Evolutionary conservation across 2,797 vertebrate genomes (phyloP).

Genomic region (Chelmon rostratus): DNA sequence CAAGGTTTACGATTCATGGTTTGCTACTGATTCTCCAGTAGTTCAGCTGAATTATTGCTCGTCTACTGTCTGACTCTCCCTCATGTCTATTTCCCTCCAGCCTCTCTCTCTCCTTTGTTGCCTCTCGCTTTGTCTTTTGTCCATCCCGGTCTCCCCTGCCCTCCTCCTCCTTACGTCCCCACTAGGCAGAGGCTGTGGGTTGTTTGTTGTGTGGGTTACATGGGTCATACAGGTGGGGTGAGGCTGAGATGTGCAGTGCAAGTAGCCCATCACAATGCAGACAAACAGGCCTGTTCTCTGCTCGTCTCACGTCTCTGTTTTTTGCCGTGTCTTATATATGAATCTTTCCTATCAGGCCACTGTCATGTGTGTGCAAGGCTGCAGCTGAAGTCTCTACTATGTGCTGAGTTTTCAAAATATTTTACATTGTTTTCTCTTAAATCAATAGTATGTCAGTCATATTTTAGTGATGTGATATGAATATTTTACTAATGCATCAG

Average conservation of each 20-base stretch:
- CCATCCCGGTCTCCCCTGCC: background rate
- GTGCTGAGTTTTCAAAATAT: background rate
- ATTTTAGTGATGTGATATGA: background rate
- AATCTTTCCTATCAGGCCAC: background rate
- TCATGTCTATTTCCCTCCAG: background rate
- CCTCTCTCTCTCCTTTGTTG: background rate
- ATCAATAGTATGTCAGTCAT: background rate
- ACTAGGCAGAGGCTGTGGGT: background rate
- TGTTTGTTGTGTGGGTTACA: constrained; percentile 2
- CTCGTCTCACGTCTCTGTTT: background rate
- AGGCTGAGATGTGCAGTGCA: background rate
- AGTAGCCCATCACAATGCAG: background rate
- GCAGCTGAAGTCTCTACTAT: background rate
- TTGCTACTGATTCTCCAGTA: background rate
- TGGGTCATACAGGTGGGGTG: constrained; percentile 1
- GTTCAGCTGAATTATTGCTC: background rate
- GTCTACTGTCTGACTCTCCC: background rate
- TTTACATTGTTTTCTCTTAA: too few species aligned
- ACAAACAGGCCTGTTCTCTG: background rate
- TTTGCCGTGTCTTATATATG: background rate
- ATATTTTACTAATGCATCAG: background rate
- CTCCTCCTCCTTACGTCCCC: background rate
- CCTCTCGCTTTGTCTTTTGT: too few species aligned
- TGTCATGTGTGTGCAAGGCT: background rate
- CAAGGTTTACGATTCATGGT: too few species aligned